A percentile compares a stretch with the other conserved stretches of the same genome.
These are phyloP conservation scores for Callinectes sapidus DNA, from an alignment of 2,888 invertebrate species.

Conservation along the genomic window DNA sequence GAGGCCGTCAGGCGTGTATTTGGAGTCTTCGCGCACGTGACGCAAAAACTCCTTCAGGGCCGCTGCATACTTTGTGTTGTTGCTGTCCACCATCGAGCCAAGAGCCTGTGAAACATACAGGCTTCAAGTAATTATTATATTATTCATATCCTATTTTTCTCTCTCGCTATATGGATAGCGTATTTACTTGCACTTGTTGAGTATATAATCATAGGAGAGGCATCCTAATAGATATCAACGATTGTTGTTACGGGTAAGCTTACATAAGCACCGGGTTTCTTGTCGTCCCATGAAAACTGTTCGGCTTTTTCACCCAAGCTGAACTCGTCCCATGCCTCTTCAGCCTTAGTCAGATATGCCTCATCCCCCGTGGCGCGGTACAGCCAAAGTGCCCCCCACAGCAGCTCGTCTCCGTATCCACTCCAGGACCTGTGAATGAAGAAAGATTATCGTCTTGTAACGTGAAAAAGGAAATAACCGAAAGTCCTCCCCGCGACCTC, in stretches of 20 bases:
- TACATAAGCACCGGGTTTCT: slow-evolving; percentile 77
- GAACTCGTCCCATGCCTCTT: slow-evolving; percentile 56
- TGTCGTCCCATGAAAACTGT: slow-evolving; percentile 79
- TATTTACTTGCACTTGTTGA: too few species aligned
- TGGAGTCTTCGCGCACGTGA: background rate
- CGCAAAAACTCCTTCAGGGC: slow-evolving; percentile 8
- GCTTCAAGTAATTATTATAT: too few species aligned
- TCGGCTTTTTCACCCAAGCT: slow-evolving; percentile 74
- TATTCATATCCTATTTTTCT: too few species aligned
- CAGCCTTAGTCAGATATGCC: slow-evolving; percentile 78
- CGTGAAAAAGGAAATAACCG: background rate
- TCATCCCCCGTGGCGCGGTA: slow-evolving; percentile 78
- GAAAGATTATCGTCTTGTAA: background rate
- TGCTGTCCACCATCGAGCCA: slow-evolving; percentile 42
- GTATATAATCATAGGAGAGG: too few species aligned
- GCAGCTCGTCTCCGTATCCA: slow-evolving; percentile 41
- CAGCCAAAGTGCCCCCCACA: slow-evolving; percentile 74
- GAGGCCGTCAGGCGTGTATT: slow-evolving; percentile 16
- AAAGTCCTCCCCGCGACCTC: background rate
- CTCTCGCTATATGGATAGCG: too few species aligned
- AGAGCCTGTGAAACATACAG: slow-evolving; percentile 13
- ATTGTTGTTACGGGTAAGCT: background rate
- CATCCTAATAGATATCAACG: background rate
- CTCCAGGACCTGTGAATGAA: slow-evolving; percentile 32
- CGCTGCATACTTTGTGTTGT: background rate